A percentile compares a stretch with the other conserved stretches of the same genome.
Conservation (phyloP, 2,888 invertebrate species). For the Eupithecia tripunctaria region DNA sequence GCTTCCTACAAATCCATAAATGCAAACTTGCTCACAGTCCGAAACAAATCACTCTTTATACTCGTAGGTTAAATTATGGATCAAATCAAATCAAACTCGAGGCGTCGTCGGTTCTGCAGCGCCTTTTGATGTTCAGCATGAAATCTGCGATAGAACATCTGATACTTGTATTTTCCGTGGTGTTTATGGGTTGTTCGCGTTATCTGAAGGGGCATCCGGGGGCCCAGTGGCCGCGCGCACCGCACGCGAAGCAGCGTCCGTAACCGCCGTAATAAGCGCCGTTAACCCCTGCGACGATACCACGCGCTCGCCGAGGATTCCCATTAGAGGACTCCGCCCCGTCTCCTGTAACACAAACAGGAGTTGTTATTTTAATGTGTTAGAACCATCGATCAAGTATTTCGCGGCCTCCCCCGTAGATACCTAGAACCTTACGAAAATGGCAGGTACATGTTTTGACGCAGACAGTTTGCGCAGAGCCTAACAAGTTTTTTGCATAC, state of each 20-base stretch:
- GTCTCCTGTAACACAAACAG: constrained; percentile 13
- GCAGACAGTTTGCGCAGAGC: no score
- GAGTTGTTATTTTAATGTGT: not conserved
- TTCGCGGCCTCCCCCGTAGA: no score
- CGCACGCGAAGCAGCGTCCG: constrained; percentile 85
- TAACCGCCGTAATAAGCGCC: constrained; percentile 85
- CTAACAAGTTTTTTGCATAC: no score
- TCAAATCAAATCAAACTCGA: not conserved
- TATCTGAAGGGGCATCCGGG: constrained; percentile 69
- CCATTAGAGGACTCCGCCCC: constrained; percentile 7
- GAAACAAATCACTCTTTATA: not conserved
- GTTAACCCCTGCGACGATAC: constrained; percentile 60
- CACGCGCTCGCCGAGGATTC: constrained; percentile 37
- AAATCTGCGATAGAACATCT: not conserved
- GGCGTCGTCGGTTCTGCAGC: not conserved
- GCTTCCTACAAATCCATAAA: not conserved
- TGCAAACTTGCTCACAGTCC: constrained; percentile 1
- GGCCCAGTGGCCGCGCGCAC: constrained; percentile 81
- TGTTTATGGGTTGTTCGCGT: constrained; percentile 12
- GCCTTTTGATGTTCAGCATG: not conserved
- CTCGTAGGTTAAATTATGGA: not conserved
- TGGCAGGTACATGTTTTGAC: no score
- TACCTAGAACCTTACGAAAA: no score
- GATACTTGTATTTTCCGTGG: not conserved
- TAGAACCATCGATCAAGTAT: no score